Evolutionary conservation across 1,140 invertebrate genomes (phyloP), one percentile per base, ranked within the genome.

Genomic region (Aphis craccivora): DNA sequence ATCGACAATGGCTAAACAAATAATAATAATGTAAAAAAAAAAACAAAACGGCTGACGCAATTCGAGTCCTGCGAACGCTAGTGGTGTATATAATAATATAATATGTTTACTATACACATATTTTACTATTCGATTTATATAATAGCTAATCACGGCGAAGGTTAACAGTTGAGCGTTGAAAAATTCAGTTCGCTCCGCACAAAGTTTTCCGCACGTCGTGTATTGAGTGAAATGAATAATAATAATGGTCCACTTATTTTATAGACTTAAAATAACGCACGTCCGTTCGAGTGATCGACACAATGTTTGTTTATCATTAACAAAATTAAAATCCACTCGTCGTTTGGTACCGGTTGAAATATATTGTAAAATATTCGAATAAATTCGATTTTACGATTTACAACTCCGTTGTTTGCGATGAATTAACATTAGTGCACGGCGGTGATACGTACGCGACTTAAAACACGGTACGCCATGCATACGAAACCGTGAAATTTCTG

Each of bases 401-500:
- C 22, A 88, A 87, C 30, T 48, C 18, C 5, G 30, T 87, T 18
- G 30, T 87, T 14, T 14, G n/a, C 30, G n/a, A n/a, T 45, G 45
- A 30, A 45, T 45, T 7, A 8, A 83, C 35, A 37, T 22, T 18
- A 76, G n/a, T 76, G 43, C 84, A 45, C 3, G n/a, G n/a, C 14
- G 30, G 20, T 18, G 60, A n/a, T 20, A 7, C 45, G 48, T 88
- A 40, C 37, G 25, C 30, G 30, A 43, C 83, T n/a, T 45, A 45
- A 87, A 87, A 25, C 40, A 14, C 84, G 45, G 86, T 48, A 3
- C 7, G 18, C 11, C 43, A 43, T 40, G 76, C 40, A 40, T 43
- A 11, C 7, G 23, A 35, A 6, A 90, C 89, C 89, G 89, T 90
- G 89, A 90, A 90, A 90, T 90, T 90, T 90, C 53, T 30, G 55